Conservation (phyloP, 92 coral and sea anemone genomes). For the Palythoa heliodiscus region DNA sequence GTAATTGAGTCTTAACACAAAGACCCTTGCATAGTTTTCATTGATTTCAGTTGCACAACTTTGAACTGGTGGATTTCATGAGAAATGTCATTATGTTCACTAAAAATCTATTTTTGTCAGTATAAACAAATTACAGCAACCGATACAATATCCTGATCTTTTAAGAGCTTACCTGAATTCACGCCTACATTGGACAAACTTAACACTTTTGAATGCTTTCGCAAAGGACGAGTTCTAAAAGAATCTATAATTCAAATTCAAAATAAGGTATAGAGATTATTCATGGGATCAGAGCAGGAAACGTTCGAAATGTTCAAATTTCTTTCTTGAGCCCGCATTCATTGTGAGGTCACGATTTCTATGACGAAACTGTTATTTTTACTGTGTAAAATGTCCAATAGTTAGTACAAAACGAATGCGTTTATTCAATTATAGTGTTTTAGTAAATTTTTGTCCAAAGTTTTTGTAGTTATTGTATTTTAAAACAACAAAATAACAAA, state of each 20-base stretch:
- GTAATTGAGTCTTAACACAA: background rate
- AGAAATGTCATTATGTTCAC: background rate
- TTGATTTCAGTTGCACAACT: background rate
- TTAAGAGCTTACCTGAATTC: background rate
- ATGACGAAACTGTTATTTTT: constrained; percentile 30
- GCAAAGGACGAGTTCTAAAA: background rate
- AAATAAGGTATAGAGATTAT: too few species aligned
- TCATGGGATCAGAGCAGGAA: too few species aligned
- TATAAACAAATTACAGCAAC: background rate
- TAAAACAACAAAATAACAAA: too few species aligned
- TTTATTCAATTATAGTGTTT: background rate
- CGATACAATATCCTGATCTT: background rate
- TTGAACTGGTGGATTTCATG: background rate
- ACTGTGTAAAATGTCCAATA: background rate
- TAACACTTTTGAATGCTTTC: background rate
- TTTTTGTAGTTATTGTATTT: too few species aligned
- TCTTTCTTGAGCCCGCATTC: constrained; percentile 26
- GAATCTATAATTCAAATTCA: background rate
- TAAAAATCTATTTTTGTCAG: background rate
- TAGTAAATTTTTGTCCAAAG: background rate
- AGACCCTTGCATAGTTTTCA: background rate
- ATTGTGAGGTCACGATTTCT: constrained; percentile 16
- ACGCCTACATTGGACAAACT: background rate
- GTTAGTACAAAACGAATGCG: background rate
- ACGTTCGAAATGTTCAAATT: background rate